phyloP scores from a whole-genome alignment of 1,140 invertebrate species.

The Lerema accius region DNA sequence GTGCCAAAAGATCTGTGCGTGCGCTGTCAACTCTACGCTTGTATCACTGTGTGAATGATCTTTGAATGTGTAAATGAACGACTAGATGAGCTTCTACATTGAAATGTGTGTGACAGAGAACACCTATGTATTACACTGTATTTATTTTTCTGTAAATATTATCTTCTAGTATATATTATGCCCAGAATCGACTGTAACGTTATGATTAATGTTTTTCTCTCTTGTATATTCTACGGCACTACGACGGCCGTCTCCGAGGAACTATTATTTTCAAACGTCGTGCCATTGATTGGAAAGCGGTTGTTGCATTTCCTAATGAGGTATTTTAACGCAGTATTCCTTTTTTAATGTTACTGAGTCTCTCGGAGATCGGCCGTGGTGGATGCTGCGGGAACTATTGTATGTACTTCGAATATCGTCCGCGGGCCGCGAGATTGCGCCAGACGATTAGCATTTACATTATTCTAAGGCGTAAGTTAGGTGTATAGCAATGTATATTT shows the following conservation, averaged over 20 bases:
- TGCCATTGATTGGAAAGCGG: conserved; percentile 13
- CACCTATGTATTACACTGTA: conserved; percentile 28
- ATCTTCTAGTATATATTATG: conserved; percentile 23
- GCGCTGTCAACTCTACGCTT: conserved; percentile 4
- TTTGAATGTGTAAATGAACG: conserved; percentile 14
- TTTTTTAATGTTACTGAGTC: conserved; percentile 8
- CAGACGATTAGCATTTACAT: conserved; percentile 33
- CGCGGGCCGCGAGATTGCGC: conserved; percentile 10
- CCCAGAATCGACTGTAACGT: conserved; percentile 20
- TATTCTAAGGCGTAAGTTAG: conserved; percentile 27
- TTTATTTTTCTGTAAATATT: conserved; percentile 33
- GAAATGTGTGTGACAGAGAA: conserved; percentile 18
- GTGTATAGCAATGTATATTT: conserved; percentile 35
- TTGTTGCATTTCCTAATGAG: conserved; percentile 18
- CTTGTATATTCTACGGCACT: background rate
- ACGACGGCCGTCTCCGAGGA: background rate
- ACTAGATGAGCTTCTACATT: conserved; percentile 15
- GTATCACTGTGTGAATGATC: background rate
- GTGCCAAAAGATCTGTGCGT: conserved; percentile 25
- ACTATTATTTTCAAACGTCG: conserved; percentile 19
- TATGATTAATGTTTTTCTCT: conserved; percentile 19
- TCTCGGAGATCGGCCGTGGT: background rate
- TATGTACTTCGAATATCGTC: conserved; percentile 17
- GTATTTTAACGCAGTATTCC: conserved; percentile 22
- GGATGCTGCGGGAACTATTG: background rate